phyloP scores from a whole-genome alignment of 2,113 vertebrate species.

The Nicator chloris region DNA sequence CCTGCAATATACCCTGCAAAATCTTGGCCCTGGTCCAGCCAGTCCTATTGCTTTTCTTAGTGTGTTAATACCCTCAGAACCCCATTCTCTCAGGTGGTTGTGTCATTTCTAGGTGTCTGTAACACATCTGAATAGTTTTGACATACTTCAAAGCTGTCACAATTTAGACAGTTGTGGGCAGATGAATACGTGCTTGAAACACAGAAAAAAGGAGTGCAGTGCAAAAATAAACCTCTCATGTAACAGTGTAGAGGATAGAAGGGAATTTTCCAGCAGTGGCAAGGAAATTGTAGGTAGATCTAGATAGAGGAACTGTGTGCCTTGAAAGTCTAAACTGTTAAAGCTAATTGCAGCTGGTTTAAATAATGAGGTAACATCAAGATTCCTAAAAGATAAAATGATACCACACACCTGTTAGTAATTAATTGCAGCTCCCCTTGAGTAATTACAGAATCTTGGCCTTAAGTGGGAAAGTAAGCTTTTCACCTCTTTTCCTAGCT shows the following conservation, averaged over 20 bases:
- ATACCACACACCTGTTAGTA: not conserved
- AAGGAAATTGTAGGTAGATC: not conserved
- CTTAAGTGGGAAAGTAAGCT: not conserved
- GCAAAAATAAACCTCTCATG: not conserved
- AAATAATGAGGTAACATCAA: not conserved
- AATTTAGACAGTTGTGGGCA: not conserved
- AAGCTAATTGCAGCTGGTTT: not conserved
- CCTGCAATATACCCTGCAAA: not conserved
- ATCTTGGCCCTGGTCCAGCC: not conserved
- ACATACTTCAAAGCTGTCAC: not conserved
- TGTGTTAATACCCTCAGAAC: not conserved
- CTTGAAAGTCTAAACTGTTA: not conserved
- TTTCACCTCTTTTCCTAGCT: not conserved
- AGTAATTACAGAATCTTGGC: not conserved
- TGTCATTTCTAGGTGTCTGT: not conserved
- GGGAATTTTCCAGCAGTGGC: not conserved
- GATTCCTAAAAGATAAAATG: not conserved
- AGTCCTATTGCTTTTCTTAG: not conserved
- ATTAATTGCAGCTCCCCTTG: not conserved
- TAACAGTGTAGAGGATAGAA: not conserved
- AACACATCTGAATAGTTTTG: not conserved
- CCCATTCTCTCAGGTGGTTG: not conserved
- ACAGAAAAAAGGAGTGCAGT: not conserved
- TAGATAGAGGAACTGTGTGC: not conserved
- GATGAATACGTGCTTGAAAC: not conserved